Conservation (phyloP, 2,113 vertebrate species). For the Anseranas semipalmata region DNA sequence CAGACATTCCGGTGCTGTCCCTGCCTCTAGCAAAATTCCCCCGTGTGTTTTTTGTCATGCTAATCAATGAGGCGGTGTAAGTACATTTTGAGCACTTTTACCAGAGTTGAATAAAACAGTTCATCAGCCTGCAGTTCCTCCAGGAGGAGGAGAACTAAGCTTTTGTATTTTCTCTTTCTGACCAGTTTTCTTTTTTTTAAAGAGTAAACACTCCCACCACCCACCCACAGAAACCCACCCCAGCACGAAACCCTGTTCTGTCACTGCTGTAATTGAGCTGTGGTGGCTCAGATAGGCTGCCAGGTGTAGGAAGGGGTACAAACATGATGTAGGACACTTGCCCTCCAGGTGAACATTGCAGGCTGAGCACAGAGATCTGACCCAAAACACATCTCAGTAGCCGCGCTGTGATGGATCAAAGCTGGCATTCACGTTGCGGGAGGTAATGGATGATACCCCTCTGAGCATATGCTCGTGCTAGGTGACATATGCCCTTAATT, state of each 20-base stretch:
- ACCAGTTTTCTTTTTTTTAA: background rate
- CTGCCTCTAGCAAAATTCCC: background rate
- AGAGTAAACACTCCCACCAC: background rate
- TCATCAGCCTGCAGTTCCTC: slow-evolving; percentile 17
- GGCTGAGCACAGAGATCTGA: background rate
- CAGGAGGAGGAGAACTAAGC: slow-evolving; percentile 45
- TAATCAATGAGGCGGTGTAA: background rate
- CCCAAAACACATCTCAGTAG: background rate
- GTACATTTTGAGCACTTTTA: slow-evolving; percentile 35
- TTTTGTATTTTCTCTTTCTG: background rate
- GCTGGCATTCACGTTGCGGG: background rate
- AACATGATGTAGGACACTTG: background rate
- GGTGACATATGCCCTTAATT: background rate
- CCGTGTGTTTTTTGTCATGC: background rate
- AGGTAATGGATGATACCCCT: background rate
- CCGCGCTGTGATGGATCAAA: background rate
- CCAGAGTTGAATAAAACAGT: slow-evolving; percentile 49
- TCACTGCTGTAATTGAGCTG: background rate
- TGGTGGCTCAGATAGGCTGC: background rate
- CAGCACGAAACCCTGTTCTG: background rate
- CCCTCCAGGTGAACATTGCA: background rate
- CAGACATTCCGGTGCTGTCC: background rate
- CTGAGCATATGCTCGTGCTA: slow-evolving; percentile 1
- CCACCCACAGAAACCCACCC: background rate
- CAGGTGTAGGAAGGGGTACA: background rate